phyloP scores from a whole-genome alignment of 2,888 invertebrate species.

The Amiota mariae region DNA sequence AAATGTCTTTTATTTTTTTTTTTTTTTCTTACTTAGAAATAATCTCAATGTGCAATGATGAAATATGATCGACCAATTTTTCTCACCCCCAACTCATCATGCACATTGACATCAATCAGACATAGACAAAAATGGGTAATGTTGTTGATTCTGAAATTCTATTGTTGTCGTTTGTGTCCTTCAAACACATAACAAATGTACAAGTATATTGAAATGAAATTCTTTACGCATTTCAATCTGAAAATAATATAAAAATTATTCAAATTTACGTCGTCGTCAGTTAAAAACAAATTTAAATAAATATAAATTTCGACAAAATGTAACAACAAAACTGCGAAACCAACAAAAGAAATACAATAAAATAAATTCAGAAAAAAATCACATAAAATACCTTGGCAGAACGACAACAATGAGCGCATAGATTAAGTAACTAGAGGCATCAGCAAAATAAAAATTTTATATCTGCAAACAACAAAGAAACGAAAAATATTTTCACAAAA shows the following conservation, averaged over 20 bases:
- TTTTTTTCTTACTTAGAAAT: no score
- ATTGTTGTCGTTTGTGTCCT: conserved; percentile 23
- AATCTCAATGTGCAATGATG: background rate
- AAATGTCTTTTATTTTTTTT: no score
- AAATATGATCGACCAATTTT: conserved; percentile 22
- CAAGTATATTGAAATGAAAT: conserved; percentile 7
- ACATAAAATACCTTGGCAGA: conserved; percentile 61
- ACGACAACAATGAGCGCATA: conserved; percentile 60
- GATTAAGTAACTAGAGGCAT: conserved; percentile 59
- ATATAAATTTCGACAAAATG: conserved; percentile 41
- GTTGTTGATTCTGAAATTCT: background rate
- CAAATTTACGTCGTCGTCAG: conserved; percentile 57
- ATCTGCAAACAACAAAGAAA: conserved; percentile 1
- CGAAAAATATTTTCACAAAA: conserved; percentile 19
- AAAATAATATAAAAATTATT: conserved; percentile 34
- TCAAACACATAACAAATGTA: no score
- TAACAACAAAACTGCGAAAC: conserved; percentile 48
- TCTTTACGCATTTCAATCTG: background rate
- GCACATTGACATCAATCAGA: no score
- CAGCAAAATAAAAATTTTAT: conserved; percentile 36
- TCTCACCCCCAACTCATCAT: no score
- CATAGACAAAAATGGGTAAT: no score
- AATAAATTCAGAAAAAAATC: conserved; percentile 42
- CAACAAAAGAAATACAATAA: conserved; percentile 45
- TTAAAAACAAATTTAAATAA: conserved; percentile 46